These are phyloP conservation scores for Nothoprocta pentlandii DNA, from an alignment of 2,113 vertebrate genomes.

Conservation along the genomic window DNA sequence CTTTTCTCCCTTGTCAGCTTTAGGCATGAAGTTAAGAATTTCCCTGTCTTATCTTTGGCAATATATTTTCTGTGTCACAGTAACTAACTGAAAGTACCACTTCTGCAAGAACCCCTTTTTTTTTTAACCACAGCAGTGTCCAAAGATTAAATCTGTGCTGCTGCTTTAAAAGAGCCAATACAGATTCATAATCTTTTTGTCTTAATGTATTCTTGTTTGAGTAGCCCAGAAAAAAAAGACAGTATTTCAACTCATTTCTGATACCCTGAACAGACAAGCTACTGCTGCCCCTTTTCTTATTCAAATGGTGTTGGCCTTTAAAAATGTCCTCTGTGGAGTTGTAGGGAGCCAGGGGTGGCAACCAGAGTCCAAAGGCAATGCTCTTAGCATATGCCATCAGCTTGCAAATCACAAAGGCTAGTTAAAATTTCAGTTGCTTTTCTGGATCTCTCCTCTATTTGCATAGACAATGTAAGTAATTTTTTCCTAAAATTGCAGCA, in stretches of 20 bases:
- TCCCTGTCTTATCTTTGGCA: background rate
- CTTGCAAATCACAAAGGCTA: conserved; percentile 58
- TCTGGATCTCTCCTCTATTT: conserved; percentile 54
- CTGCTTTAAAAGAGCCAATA: conserved; percentile 3
- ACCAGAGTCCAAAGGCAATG: conserved; percentile 63
- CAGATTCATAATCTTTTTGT: background rate
- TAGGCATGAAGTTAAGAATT: background rate
- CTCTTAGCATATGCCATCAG: conserved; percentile 57
- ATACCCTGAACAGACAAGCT: conserved; percentile 2
- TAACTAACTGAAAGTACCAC: background rate
- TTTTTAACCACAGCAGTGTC: background rate
- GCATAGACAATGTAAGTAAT: conserved; percentile 42
- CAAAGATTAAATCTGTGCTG: background rate
- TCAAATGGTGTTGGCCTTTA: conserved; percentile 65
- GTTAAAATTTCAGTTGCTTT: conserved; percentile 63
- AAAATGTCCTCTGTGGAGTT: conserved; percentile 39
- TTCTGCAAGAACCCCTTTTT: background rate
- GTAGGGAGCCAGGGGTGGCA: conserved; percentile 34
- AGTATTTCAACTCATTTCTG: conserved; percentile 20
- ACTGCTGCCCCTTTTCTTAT: conserved; percentile 32
- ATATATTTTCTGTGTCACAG: background rate
- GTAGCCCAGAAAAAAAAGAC: background rate
- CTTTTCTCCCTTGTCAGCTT: background rate
- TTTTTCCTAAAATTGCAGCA: conserved; percentile 49
- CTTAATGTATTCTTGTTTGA: background rate